phyloP scores from a whole-genome alignment of 2,113 vertebrate genomes.

The Heterotis niloticus region DNA sequence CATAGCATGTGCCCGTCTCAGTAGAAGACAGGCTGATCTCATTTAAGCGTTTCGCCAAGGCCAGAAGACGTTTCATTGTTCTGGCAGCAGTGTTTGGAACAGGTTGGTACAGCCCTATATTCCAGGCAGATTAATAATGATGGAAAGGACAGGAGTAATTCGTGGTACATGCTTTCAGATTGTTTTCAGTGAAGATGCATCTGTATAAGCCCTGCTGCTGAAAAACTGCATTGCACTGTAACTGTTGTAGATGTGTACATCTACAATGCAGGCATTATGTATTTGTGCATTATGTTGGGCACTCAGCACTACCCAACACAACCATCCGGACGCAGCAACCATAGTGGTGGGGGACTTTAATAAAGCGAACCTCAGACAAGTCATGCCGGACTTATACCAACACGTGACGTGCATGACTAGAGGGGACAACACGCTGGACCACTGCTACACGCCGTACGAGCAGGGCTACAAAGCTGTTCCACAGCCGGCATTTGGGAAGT shows the following conservation, averaged over 20 bases:
- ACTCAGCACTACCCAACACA: too few relatives aligned
- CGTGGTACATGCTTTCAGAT: conserved; percentile 30
- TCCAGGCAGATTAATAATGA: conserved; percentile 35
- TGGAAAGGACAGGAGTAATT: conserved; percentile 23
- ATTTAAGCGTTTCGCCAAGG: conserved; percentile 45
- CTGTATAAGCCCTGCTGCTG: conserved; percentile 26
- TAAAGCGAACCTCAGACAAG: too few relatives aligned
- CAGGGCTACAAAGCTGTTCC: too few relatives aligned
- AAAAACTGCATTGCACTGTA: neutral
- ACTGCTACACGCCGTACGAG: too few relatives aligned
- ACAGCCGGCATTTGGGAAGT: too few relatives aligned
- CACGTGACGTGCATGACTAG: too few relatives aligned
- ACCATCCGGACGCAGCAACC: too few relatives aligned
- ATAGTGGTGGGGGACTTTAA: too few relatives aligned
- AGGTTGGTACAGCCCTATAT: conserved; percentile 44
- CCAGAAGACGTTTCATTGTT: conserved; percentile 35
- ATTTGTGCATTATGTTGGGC: too few relatives aligned
- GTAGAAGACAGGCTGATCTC: conserved; percentile 28
- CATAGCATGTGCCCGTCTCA: conserved; percentile 21
- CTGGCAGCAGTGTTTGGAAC: conserved; percentile 45
- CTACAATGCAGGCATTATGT: too few relatives aligned
- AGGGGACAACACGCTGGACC: too few relatives aligned
- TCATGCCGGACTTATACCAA: too few relatives aligned
- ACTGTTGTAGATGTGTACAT: neutral
- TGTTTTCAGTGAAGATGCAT: conserved; percentile 10